phyloP scores from a whole-genome alignment of 2,113 vertebrate genomes.

The Carettochelys insculpta region DNA sequence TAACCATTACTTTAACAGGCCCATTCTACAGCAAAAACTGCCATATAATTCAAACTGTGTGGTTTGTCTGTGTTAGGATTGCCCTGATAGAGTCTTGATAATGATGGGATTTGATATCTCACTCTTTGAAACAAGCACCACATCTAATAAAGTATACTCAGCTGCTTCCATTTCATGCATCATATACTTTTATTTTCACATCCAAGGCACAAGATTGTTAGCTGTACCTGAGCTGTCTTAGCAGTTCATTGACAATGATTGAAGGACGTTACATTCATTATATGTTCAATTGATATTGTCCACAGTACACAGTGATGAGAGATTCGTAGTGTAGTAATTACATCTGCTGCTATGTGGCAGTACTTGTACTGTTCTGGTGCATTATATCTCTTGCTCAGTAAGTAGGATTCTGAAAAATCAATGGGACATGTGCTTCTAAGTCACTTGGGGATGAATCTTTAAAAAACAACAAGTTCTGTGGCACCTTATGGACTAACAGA shows the following conservation, averaged over 20 bases:
- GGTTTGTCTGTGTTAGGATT: not conserved
- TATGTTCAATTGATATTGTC: not conserved
- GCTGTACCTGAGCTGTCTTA: not conserved
- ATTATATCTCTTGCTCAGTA: not conserved
- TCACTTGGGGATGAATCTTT: not conserved
- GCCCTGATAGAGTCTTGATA: not conserved
- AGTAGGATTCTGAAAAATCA: not conserved
- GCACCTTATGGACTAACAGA: too few species aligned
- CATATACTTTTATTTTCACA: not conserved
- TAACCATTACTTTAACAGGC: not conserved
- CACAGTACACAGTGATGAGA: not conserved
- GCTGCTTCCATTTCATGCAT: conserved; percentile 13
- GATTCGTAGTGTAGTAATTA: not conserved
- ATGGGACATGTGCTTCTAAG: not conserved
- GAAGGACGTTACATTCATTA: not conserved
- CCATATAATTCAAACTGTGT: not conserved
- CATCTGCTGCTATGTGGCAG: not conserved
- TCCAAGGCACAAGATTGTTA: not conserved
- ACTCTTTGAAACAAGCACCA: not conserved
- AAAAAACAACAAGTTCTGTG: too few species aligned
- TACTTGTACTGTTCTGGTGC: not conserved
- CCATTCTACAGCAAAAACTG: not conserved
- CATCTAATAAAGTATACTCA: not conserved
- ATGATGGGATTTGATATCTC: not conserved
- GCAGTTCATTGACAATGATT: not conserved